phyloP scores from a whole-genome alignment of 2,888 invertebrate species.

The Erannis defoliaria region DNA sequence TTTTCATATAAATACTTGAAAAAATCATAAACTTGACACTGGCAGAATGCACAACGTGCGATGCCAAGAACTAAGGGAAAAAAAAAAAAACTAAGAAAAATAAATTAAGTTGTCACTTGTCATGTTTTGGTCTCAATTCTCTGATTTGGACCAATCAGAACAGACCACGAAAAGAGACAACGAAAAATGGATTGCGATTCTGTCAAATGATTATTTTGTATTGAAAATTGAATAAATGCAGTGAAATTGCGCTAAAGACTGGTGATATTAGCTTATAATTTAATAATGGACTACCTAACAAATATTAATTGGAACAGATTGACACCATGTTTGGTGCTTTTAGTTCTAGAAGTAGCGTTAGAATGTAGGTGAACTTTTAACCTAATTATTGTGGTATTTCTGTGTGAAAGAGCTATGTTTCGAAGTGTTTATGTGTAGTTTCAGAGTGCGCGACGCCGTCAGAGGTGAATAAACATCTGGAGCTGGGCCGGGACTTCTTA shows the following conservation, averaged over 20 bases:
- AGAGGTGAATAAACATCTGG: conserved; percentile 97
- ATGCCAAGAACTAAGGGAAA: no score
- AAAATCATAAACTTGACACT: no score
- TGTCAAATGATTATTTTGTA: conserved; percentile 79
- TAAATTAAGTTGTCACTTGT: no score
- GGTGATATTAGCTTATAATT: conserved; percentile 61
- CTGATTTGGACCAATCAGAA: conserved; percentile 87
- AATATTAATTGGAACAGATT: conserved; percentile 88
- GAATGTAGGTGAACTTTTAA: conserved; percentile 84
- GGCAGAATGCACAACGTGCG: no score
- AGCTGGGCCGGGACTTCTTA: conserved; percentile 96
- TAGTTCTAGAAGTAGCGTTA: conserved; percentile 89
- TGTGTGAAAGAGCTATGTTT: conserved; percentile 53
- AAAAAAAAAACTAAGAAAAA: no score
- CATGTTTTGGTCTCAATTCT: no score
- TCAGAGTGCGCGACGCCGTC: conserved; percentile 89
- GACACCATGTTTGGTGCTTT: conserved; percentile 89
- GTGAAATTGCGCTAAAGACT: conserved; percentile 63
- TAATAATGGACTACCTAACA: conserved; percentile 84
- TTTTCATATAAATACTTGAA: no score
- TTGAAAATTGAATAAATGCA: conserved; percentile 63
- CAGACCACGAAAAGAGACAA: conserved; percentile 85
- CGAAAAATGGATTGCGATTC: conserved; percentile 79
- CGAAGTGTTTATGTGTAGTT: conserved; percentile 80
- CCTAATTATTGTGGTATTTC: conserved; percentile 53